Base-by-base conservation (phyloP, 2,797 vertebrate species). In the Liasis olivaceus region DNA sequence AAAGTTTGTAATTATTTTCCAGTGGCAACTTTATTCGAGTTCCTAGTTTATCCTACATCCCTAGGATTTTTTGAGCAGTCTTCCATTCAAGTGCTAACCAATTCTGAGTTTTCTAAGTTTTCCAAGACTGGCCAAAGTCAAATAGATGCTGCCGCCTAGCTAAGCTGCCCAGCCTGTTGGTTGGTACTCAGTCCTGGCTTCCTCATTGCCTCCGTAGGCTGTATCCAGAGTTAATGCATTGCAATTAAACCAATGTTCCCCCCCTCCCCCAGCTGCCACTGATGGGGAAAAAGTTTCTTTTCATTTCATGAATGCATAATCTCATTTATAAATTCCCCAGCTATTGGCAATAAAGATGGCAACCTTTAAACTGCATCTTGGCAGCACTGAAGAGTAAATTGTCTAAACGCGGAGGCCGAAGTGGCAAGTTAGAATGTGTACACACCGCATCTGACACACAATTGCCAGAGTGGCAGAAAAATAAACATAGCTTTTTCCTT, bases 291-390 rank as follows among this genome's bases (percentile, higher is more conserved):
- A 63, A 17, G 36, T 93, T 96, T 91, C 85, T 92, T 69, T 2
- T 28, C 93, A 69, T 90, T 93, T 87, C 64, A 15, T 51, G 89
- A 94, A 72, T 24, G 28, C n/a, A 9, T 24, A 56, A 91, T 93
- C 62, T 89, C 81, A 47, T 88, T 60, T 92, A 88, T 85, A 94
- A 2, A 1, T 81, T 59, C 94, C 93, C 90, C 1, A 2, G 54
- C 63, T n/a, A 5, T 94, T 86, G 90, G 89, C 89, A 42, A 36
- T 36, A 47, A 85, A 87, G 36, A 11, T 60, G 26, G 42, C 85
- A 88, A 59, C 66, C 89, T 87, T 88, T 88, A 81, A 90, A 90
- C 63, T 11, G 66, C 59, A 63, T 22, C 51, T 81, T 90, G 92
- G 92, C 89, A 28, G 66, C 5, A 0, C 24, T 47, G 66, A 51